These are phyloP conservation scores for Apogon hyalosoma DNA, from an alignment of 2,797 vertebrate genomes.

Conservation along the genomic window DNA sequence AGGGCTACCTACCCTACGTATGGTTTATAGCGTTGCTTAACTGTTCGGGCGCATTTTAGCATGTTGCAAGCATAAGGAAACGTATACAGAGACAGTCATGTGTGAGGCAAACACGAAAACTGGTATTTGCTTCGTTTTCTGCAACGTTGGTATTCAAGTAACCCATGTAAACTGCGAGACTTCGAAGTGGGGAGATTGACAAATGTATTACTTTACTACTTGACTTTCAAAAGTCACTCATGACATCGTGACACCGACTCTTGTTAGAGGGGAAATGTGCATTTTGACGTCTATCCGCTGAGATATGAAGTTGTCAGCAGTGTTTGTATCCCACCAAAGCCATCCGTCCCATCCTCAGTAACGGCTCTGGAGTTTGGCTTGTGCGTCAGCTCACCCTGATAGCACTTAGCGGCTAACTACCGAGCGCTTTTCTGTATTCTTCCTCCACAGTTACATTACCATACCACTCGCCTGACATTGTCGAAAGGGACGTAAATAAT, in stretches of 20 bases:
- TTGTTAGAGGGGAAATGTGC: rapidly evolving
- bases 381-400: constrained; percentile 64
- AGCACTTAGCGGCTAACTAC: constrained; percentile 63
- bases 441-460: background rate
- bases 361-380: constrained; percentile 36
- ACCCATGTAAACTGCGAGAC: background rate
- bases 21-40: background rate
- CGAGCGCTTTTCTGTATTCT: constrained; percentile 7
- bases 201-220: background rate
- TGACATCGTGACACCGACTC: rapidly evolving
- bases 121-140: constrained; percentile 1
- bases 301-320: background rate
- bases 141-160: background rate
- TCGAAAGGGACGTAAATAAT: background rate
- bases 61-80: background rate
- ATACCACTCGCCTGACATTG: background rate
- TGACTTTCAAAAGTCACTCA: background rate
- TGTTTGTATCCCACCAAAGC: background rate
- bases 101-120: background rate
- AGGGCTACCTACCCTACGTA: constrained; percentile 1
- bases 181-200: background rate
- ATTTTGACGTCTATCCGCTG: background rate
- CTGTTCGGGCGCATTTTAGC: background rate
- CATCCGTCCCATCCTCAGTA: constrained; percentile 11
- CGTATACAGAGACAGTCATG: background rate